Conservation (phyloP, 2,888 invertebrate genomes). For the Teleogryllus oceanicus region DNA sequence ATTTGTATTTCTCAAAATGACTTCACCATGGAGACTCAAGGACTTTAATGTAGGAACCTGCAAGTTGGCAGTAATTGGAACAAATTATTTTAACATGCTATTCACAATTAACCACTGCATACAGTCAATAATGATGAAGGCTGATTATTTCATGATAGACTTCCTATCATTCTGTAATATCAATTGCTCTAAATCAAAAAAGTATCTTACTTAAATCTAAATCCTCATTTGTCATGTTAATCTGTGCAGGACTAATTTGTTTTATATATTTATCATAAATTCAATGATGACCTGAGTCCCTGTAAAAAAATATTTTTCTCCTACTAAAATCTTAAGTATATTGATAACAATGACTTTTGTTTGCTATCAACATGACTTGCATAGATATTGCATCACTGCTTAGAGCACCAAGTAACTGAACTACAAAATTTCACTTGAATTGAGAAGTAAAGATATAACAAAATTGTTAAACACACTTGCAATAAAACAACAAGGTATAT, state of each 20-base stretch:
- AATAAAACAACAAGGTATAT: too few relatives aligned
- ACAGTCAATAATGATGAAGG: background rate
- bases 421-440: background rate
- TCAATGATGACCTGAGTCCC: background rate
- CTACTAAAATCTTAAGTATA: background rate
- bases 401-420: background rate
- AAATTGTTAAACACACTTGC: too few relatives aligned
- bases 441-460: too few relatives aligned
- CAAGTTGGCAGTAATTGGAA: background rate
- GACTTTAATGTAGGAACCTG: slow-evolving; percentile 3
- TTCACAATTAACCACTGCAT: too few relatives aligned
- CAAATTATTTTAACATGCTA: background rate
- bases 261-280: background rate
- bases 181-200: slow-evolving; percentile 5
- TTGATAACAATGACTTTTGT: slow-evolving; percentile 1
- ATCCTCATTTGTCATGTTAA: background rate
- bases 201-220: background rate
- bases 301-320: background rate
- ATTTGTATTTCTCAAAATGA: background rate
- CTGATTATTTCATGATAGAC: background rate
- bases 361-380: background rate
- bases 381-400: background rate
- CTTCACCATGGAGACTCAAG: background rate
- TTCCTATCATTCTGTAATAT: background rate
- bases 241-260: background rate